A percentile compares a stretch with the other conserved stretches of the same genome.
phyloP scores from a whole-genome alignment of 2,888 invertebrate species.

The Zaprionus lineosus region DNA sequence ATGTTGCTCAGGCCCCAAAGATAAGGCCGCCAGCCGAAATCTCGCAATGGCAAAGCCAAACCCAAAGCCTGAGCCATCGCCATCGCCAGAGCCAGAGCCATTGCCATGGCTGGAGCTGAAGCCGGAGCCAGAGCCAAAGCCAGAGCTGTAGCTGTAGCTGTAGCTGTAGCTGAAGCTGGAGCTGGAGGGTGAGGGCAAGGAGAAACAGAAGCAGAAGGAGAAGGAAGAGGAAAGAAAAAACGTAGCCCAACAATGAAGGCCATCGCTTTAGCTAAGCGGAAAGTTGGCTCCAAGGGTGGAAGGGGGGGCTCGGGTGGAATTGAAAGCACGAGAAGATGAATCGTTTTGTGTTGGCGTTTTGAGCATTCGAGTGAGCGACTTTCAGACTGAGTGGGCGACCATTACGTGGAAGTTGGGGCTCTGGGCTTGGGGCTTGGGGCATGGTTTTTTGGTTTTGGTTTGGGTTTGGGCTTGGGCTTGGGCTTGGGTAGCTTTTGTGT shows the following conservation, averaged over 20 bases:
- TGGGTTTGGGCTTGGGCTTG: constrained; percentile 11
- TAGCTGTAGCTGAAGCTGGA: too few relatives aligned
- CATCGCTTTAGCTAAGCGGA: constrained; percentile 65
- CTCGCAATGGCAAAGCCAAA: constrained; percentile 38
- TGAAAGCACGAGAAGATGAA: constrained; percentile 79
- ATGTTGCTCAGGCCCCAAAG: constrained; percentile 51
- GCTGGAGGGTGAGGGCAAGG: constrained; percentile 10
- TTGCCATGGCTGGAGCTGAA: too few relatives aligned
- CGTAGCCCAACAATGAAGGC: constrained; percentile 65
- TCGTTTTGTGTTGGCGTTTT: constrained; percentile 80
- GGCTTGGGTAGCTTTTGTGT: constrained; percentile 31
- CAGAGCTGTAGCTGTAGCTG: too few relatives aligned
- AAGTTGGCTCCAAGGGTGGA: constrained; percentile 58
- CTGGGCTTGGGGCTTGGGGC: neutral
- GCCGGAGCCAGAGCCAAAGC: too few relatives aligned
- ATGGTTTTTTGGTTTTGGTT: neutral
- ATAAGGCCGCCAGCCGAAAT: constrained; percentile 62
- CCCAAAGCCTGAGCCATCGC: too few relatives aligned
- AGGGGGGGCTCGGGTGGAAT: constrained; percentile 49
- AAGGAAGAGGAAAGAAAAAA: constrained; percentile 10
- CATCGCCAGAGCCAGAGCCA: too few relatives aligned
- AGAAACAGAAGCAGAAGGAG: neutral
- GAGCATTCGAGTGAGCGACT: constrained; percentile 69
- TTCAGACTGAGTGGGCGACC: constrained; percentile 44
- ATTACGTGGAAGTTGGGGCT: constrained; percentile 13